Conservation (phyloP, 2,797 vertebrate species). For the Acrossocheilus fasciatus region DNA sequence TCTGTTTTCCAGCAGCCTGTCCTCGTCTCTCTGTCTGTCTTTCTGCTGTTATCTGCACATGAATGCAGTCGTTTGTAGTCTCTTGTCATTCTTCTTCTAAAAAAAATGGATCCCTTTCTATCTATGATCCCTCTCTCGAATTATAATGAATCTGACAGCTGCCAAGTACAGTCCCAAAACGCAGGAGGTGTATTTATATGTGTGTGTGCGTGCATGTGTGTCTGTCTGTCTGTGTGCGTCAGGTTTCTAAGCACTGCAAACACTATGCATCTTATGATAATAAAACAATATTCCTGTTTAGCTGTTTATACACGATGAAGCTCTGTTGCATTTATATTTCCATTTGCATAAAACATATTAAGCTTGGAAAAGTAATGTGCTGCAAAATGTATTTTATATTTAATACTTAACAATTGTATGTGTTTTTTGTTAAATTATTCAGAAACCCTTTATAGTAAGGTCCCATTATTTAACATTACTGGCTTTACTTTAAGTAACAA, state of each 20-base stretch:
- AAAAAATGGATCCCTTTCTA: constrained; percentile 73
- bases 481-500: not conserved
- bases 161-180: constrained; percentile 35
- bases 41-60: constrained; percentile 19
- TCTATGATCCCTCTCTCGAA: constrained; percentile 27
- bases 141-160: constrained; percentile 52
- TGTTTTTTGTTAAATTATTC: not conserved
- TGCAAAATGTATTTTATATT: not conserved
- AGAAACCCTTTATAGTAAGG: not conserved
- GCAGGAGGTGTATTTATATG: not conserved
- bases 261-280: not conserved
- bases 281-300: not conserved
- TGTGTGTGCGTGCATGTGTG: not conserved
- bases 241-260: not conserved
- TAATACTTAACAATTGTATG: not conserved
- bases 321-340: not conserved
- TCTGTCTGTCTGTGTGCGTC: not conserved
- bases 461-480: not conserved
- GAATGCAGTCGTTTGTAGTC: constrained; percentile 3
- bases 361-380: not conserved
- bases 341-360: not conserved
- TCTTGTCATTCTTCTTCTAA: constrained; percentile 67
- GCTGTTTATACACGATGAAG: no score
- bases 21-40: constrained; percentile 15
- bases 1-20: not conserved